These are phyloP conservation scores for Polydrusus tereticollis DNA, from an alignment of 2,888 invertebrate genomes.

Conservation along the genomic window DNA sequence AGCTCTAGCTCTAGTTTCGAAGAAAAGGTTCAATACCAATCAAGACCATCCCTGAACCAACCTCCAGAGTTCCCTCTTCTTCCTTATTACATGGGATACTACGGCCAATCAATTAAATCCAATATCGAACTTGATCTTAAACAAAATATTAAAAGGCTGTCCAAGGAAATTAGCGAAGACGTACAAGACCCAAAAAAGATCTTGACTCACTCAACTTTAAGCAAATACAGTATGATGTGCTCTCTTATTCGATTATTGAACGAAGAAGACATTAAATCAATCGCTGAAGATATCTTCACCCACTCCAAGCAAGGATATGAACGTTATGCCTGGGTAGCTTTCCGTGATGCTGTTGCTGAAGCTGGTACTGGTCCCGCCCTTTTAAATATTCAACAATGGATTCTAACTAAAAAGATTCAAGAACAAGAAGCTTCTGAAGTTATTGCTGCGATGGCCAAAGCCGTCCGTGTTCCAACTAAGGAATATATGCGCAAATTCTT, in stretches of 20 bases:
- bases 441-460: constrained; percentile 70
- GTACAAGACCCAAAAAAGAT: constrained; percentile 72
- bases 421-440: constrained; percentile 75
- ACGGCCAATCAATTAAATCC: constrained; percentile 66
- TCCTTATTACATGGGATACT: constrained; percentile 68
- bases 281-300: constrained; percentile 69
- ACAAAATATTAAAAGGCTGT: constrained; percentile 61
- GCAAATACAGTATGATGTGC: constrained; percentile 75
- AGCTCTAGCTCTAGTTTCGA: constrained; percentile 35
- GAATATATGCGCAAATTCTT: constrained; percentile 75
- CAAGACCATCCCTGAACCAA: constrained; percentile 57
- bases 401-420: constrained; percentile 68
- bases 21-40: constrained; percentile 58
- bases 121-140: constrained; percentile 54
- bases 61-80: constrained; percentile 68
- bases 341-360: constrained; percentile 76
- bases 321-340: constrained; percentile 73
- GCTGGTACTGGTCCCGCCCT: constrained; percentile 79
- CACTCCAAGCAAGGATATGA: constrained; percentile 59
- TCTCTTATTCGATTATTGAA: constrained; percentile 74
- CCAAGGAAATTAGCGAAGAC: constrained; percentile 73
- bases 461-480: constrained; percentile 74
- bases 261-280: constrained; percentile 72
- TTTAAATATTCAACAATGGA: constrained; percentile 73
- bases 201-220: constrained; percentile 71